Conservation (phyloP, 1,140 invertebrate species). For the Antheraea mylitta region DNA sequence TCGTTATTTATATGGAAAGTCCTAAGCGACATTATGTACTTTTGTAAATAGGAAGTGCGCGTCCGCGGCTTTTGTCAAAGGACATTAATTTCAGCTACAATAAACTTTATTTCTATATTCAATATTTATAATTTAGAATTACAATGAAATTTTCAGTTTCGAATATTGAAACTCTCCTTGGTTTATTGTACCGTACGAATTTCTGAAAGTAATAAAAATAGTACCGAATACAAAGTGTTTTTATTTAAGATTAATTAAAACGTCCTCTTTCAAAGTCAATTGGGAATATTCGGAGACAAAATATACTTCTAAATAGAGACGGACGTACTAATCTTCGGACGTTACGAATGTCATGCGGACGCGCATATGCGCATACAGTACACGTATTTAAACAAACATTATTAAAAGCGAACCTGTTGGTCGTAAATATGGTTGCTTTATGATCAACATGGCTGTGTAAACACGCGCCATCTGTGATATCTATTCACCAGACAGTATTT, state of each 20-base stretch:
- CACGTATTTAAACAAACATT: too few species aligned
- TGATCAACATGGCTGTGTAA: not conserved
- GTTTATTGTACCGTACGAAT: too few species aligned
- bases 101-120: too few species aligned
- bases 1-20: too few species aligned
- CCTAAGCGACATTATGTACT: too few species aligned
- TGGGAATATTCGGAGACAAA: not conserved
- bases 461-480: not conserved
- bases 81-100: too few species aligned
- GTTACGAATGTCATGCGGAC: not conserved
- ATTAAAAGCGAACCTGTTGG: not conserved
- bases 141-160: too few species aligned
- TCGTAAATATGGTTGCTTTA: conserved; percentile 6
- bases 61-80: too few species aligned
- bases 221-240: not conserved
- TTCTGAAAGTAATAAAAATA: not conserved
- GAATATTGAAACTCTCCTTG: too few species aligned
- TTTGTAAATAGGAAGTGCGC: too few species aligned
- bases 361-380: not conserved
- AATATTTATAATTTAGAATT: too few species aligned
- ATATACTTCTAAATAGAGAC: conserved; percentile 5
- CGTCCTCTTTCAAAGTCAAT: conserved; percentile 6
- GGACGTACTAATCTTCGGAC: not conserved
- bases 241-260: not conserved
- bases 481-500: not conserved